These are phyloP conservation scores for Bufo gargarizans DNA, from an alignment of 2,113 vertebrate species.

Conservation along the genomic window DNA sequence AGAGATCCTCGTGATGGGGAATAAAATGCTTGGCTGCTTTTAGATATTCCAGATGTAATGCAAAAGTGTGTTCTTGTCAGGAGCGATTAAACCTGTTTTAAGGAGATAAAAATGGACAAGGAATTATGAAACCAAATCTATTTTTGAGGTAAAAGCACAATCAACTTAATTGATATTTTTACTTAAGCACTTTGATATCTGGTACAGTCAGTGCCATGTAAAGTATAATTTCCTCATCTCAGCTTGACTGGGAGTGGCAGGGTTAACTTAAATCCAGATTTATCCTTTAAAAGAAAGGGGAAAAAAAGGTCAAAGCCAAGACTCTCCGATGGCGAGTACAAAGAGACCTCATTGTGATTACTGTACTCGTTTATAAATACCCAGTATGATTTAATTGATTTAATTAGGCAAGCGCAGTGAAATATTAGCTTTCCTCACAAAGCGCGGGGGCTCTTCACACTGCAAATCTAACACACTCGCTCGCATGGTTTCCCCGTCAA, in stretches of 20 bases:
- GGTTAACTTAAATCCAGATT: conserved; percentile 38
- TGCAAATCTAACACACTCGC: conserved; percentile 54
- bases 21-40: conserved; percentile 46
- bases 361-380: conserved; percentile 46
- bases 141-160: background rate
- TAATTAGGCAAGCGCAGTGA: conserved; percentile 55
- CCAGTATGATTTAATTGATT: conserved; percentile 59
- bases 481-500: conserved; percentile 56
- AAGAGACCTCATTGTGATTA: conserved; percentile 43
- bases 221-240: background rate
- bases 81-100: conserved; percentile 38
- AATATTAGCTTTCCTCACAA: conserved; percentile 55
- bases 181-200: background rate
- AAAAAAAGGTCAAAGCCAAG: conserved; percentile 32
- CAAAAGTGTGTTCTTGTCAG: conserved; percentile 47
- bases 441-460: conserved; percentile 54
- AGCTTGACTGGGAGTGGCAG: background rate
- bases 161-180: background rate
- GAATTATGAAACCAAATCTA: conserved; percentile 15
- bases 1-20: conserved; percentile 26
- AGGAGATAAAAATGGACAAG: conserved; percentile 5
- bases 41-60: conserved; percentile 47
- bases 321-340: conserved; percentile 17
- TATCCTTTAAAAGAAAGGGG: conserved; percentile 33
- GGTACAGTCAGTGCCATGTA: background rate